These are phyloP conservation scores for Gopherus evgoodei DNA, from an alignment of 2,113 vertebrate species.

Conservation along the genomic window DNA sequence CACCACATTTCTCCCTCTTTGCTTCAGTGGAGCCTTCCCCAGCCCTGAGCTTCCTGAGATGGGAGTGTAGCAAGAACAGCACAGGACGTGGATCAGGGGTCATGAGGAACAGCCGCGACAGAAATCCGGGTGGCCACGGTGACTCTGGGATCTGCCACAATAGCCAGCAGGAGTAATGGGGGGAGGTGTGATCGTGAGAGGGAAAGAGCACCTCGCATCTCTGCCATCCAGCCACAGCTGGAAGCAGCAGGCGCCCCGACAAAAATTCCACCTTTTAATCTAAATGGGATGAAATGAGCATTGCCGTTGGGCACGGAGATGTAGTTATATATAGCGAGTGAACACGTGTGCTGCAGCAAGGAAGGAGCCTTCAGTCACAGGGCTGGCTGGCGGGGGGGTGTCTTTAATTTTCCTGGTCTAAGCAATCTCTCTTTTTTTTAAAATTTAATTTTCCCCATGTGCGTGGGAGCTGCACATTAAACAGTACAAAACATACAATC, in stretches of 20 bases:
- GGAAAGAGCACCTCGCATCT: not conserved
- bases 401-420: not conserved
- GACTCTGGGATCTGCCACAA: not conserved
- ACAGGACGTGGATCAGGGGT: not conserved
- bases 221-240: not conserved
- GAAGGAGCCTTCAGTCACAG: not conserved
- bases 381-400: not conserved
- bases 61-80: not conserved
- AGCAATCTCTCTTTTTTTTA: not conserved
- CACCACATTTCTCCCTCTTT: not conserved
- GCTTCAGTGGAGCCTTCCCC: not conserved
- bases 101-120: not conserved
- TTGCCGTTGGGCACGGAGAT: not conserved
- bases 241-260: not conserved
- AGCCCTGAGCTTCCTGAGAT: not conserved
- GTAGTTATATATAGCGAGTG: not conserved
- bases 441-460: not conserved
- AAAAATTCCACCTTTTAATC: not conserved
- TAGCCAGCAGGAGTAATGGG: not conserved
- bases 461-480: not conserved
- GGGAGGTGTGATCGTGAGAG: not conserved
- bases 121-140: not conserved
- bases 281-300: slow-evolving; percentile 5
- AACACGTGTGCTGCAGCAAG: not conserved
- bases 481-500: not conserved